Base-by-base conservation (phyloP, 2,113 vertebrate species). In the Halichoeres trimaculatus region DNA sequence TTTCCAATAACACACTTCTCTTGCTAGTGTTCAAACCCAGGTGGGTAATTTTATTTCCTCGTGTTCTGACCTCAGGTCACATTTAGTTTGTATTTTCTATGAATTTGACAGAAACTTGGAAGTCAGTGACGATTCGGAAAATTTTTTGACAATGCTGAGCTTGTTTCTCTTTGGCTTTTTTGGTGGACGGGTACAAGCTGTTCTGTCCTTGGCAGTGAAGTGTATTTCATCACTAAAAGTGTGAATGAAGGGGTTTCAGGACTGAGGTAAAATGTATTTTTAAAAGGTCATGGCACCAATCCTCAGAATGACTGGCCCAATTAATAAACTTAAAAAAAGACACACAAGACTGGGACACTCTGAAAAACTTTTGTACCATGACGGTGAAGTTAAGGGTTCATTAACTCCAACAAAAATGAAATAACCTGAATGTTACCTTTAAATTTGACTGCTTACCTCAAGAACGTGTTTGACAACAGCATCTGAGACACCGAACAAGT, bases 401-500 rank as follows among this genome's bases (percentile, higher is more conserved):
- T 14, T 38, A 1, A 35, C 5, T 14, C 52, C 22, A 20, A 17
- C 23, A 34, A 47, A 0, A 35, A 7, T 0, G 3, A 45, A 45
- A 45, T 8, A 17, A 45, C 2, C 14, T 43, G 13, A 45, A 45
- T 43, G 4, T 16, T 17, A 45, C 14, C 2, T 16, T 14, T 45
- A 6, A 7, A 13, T 13, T 7, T 53, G 1, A 3, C 19, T 23
- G 43, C 86, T 87, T 92, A 98, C 97, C 97, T 99, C 97, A 0
- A 99, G 94, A 0, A 99, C 97, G 0, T 99, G 97, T 78, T 98
- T 99, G 69, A 99, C 97, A 13, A 99, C 97, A 0, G 97, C 97
- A 30, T 99, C 97, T 0, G 97, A 97, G 0, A 95, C 96, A 6
- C 97, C 97, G 14, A 99, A 99, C 41, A 99, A 88, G 82, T 99